phyloP scores from a whole-genome alignment of 53 echinoderm and acorn worm species.

The Crossaster papposus region DNA sequence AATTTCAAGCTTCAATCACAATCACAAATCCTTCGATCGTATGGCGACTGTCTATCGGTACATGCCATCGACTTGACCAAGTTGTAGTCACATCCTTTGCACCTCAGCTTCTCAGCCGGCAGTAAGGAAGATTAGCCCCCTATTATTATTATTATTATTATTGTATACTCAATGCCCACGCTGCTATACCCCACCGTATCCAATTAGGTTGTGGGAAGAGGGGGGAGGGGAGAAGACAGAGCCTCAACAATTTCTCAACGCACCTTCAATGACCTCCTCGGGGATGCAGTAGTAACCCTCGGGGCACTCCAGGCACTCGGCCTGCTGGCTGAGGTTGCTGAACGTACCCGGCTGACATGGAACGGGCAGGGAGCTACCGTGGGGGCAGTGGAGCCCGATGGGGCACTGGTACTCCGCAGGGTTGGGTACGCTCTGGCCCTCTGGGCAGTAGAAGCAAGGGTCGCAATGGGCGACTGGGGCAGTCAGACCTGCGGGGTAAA shows the following conservation, averaged over 20 bases:
- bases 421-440: conserved; percentile 92
- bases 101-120: too few relatives aligned
- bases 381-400: conserved; percentile 93
- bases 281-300: conserved; percentile 97
- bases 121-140: too few relatives aligned
- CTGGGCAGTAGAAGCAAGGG: conserved; percentile 91
- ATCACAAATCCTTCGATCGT: too few relatives aligned
- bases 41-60: too few relatives aligned
- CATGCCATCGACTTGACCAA: too few relatives aligned
- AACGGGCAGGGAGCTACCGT: conserved; percentile 89
- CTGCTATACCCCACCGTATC: too few relatives aligned
- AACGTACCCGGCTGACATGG: conserved; percentile 92
- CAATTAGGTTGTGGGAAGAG: too few relatives aligned
- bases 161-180: too few relatives aligned
- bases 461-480: conserved; percentile 85
- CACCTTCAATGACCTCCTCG: conserved; percentile 94
- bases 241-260: neutral
- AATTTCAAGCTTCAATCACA: too few relatives aligned
- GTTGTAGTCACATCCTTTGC: too few relatives aligned
- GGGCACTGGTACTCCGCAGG: conserved; percentile 89
- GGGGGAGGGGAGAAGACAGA: too few relatives aligned
- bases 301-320: conserved; percentile 84
- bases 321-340: conserved; percentile 88
- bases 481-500: conserved; percentile 73
- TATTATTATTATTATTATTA: too few relatives aligned